A percentile compares a stretch with the other conserved stretches of the same genome.
phyloP scores from a whole-genome alignment of 2,113 vertebrate genomes.

The Pollachius pollachius region DNA sequence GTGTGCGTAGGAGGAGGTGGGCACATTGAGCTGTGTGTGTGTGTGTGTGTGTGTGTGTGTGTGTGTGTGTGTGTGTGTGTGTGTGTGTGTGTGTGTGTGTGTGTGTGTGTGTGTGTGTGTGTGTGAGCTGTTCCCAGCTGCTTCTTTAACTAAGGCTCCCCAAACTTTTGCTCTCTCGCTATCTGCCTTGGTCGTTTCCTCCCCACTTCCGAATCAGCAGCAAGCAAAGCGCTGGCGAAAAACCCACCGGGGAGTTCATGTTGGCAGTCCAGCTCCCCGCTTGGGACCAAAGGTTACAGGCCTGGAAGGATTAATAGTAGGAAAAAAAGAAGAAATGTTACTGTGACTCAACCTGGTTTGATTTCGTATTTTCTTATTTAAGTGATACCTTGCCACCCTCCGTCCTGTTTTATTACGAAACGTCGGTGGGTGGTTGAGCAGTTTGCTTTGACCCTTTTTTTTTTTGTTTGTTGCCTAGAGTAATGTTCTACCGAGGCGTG shows the following conservation, averaged over 20 bases:
- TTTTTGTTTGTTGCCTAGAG: slow-evolving; percentile 34
- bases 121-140: slow-evolving; percentile 30
- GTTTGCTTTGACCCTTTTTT: slow-evolving; percentile 34
- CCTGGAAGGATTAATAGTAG: slow-evolving; percentile 46
- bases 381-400: slow-evolving; percentile 22
- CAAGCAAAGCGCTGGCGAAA: slow-evolving; percentile 51
- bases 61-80: background rate
- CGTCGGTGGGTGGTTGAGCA: slow-evolving; percentile 38
- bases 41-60: slow-evolving; percentile 15
- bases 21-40: slow-evolving; percentile 19
- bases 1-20: slow-evolving; percentile 2
- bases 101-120: background rate
- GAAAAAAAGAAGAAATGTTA: slow-evolving; percentile 59
- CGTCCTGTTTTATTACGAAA: slow-evolving; percentile 43
- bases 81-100: background rate
- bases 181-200: slow-evolving; percentile 20
- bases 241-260: slow-evolving; percentile 31
- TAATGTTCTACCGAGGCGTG: slow-evolving; percentile 33
- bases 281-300: slow-evolving; percentile 45
- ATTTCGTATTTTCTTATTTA: slow-evolving; percentile 37
- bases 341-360: slow-evolving; percentile 53
- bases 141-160: slow-evolving; percentile 56
- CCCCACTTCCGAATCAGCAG: slow-evolving; percentile 1
- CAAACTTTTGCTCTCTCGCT: slow-evolving; percentile 41
- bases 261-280: slow-evolving; percentile 46